Evolutionary conservation across 2,113 vertebrate genomes (phyloP).

Genomic region (Chaenocephalus aceratus): DNA sequence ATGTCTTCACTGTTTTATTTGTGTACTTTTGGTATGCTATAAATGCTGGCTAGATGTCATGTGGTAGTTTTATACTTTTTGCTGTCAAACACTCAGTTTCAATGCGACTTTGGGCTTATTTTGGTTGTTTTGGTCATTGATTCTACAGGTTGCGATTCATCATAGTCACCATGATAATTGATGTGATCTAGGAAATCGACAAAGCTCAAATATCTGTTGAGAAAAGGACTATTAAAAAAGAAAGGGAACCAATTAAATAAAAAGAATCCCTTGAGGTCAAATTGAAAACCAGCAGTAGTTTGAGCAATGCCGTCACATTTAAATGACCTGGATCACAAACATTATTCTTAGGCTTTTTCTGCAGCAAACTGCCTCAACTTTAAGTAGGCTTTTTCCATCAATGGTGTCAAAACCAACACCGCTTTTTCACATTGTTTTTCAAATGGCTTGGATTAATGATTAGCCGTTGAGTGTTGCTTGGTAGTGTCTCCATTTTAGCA

Average conservation of each 20-base stretch:
- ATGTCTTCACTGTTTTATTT: conserved; percentile 14
- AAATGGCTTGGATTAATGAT: background rate
- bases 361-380: background rate
- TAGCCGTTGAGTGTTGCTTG: background rate
- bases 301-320: background rate
- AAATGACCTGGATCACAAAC: background rate
- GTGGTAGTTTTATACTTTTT: too few species aligned
- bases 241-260: too few species aligned
- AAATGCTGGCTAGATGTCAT: background rate
- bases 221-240: background rate
- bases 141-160: background rate
- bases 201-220: background rate
- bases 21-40: background rate
- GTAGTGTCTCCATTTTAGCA: background rate
- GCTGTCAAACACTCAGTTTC: too few species aligned
- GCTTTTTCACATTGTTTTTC: background rate
- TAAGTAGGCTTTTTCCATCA: too few species aligned
- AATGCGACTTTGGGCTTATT: too few species aligned
- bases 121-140: too few species aligned
- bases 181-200: background rate
- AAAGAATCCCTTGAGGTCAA: too few species aligned
- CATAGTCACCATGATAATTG: background rate
- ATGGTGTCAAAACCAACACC: too few species aligned
- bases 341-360: too few species aligned
- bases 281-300: too few species aligned